phyloP scores from a whole-genome alignment of 2,888 invertebrate genomes.

The Slavum lentiscoides region DNA sequence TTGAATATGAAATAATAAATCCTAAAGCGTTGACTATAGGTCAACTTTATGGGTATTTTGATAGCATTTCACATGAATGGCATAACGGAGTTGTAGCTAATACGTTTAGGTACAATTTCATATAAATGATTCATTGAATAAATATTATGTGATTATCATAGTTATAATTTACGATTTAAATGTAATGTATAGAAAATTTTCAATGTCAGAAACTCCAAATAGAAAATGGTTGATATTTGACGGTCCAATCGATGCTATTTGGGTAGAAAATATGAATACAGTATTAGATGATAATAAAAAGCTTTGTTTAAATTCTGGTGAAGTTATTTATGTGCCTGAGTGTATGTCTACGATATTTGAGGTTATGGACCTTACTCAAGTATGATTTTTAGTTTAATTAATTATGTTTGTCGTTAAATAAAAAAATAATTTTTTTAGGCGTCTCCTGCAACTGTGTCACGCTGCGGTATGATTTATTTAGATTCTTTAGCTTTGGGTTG shows the following conservation, averaged over 20 bases:
- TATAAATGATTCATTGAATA: not conserved
- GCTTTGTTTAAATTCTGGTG: constrained; percentile 82
- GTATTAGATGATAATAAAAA: constrained; percentile 87
- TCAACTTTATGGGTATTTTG: constrained; percentile 88
- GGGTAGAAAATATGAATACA: constrained; percentile 91
- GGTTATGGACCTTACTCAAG: constrained; percentile 80
- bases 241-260: constrained; percentile 85
- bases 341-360: constrained; percentile 88
- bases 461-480: constrained; percentile 90
- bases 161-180: not conserved
- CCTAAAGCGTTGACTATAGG: constrained; percentile 93
- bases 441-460: constrained; percentile 84
- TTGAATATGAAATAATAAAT: constrained; percentile 80
- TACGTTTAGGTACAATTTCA: constrained; percentile 57
- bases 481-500: constrained; percentile 84
- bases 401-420: not conserved
- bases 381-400: constrained; percentile 42
- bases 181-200: constrained; percentile 74
- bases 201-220: constrained; percentile 74
- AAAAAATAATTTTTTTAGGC: constrained; percentile 60
- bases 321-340: constrained; percentile 79
- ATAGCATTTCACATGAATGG: constrained; percentile 90
- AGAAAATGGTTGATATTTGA: constrained; percentile 93
- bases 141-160: not conserved
- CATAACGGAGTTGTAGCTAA: constrained; percentile 83